Conservation (phyloP, 2,888 invertebrate species). For the Drosophila neutralis region DNA sequence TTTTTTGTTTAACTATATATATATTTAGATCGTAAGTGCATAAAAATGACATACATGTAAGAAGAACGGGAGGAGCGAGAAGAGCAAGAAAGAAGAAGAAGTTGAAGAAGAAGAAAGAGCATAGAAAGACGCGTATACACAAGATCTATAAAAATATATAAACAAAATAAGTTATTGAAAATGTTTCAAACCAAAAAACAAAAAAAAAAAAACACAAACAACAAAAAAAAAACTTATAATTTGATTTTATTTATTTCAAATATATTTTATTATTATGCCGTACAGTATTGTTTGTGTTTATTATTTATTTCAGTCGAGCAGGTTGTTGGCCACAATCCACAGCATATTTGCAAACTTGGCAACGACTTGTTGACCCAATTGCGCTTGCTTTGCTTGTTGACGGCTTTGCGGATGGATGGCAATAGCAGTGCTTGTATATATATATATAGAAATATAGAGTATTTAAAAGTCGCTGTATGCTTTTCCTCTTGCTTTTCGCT, state of each 20-base stretch:
- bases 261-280: conserved; percentile 28
- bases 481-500: conserved; percentile 4
- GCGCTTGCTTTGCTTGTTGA: background rate
- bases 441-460: conserved; percentile 4
- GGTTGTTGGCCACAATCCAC: background rate
- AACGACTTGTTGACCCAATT: too few relatives aligned
- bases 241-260: conserved; percentile 28
- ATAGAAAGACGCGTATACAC: conserved; percentile 20
- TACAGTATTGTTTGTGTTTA: conserved; percentile 9
- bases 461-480: conserved; percentile 14
- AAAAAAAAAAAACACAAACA: conserved; percentile 6
- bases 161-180: conserved; percentile 70
- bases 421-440: too few relatives aligned
- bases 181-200: conserved; percentile 68
- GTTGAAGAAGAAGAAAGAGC: conserved; percentile 16
- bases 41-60: conserved; percentile 10
- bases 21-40: conserved; percentile 25
- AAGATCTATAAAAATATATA: conserved; percentile 41
- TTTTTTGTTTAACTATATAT: conserved; percentile 46
- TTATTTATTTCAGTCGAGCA: conserved; percentile 5
- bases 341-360: background rate
- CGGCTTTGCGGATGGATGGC: background rate
- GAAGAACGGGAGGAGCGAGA: conserved; percentile 2
- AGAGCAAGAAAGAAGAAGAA: conserved; percentile 7
- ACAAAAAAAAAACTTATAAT: conserved; percentile 36